Conservation (phyloP, 2,888 invertebrate species). For the Villa cingulata region DNA sequence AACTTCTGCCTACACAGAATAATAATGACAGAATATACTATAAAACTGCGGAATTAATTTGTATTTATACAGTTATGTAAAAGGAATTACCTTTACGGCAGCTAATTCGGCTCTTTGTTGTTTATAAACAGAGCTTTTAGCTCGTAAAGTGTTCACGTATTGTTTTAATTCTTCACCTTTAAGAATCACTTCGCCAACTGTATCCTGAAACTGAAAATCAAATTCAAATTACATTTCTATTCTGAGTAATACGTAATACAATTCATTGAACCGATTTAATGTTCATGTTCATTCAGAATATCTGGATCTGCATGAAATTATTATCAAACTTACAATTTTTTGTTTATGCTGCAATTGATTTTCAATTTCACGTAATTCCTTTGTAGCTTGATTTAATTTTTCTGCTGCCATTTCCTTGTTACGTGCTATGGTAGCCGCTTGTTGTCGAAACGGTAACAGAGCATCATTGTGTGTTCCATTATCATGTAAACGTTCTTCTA, state of each 20-base stretch:
- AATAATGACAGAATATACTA: not conserved
- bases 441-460: conserved; percentile 70
- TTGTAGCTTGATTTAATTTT: conserved; percentile 51
- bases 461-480: conserved; percentile 57
- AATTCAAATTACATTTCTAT: not conserved
- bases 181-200: conserved; percentile 52
- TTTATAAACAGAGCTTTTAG: conserved; percentile 70
- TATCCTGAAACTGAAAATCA: conserved; percentile 34
- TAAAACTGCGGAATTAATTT: no score
- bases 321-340: conserved; percentile 32
- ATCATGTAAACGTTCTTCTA: conserved; percentile 54
- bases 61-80: not conserved
- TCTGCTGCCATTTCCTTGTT: conserved; percentile 66
- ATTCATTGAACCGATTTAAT: no score
- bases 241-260: no score
- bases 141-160: conserved; percentile 67
- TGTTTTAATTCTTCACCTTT: conserved; percentile 74
- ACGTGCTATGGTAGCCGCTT: conserved; percentile 63
- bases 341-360: conserved; percentile 46
- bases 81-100: conserved; percentile 42
- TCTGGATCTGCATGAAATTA: no score
- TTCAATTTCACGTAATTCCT: conserved; percentile 45
- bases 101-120: conserved; percentile 63
- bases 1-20: conserved; percentile 45
- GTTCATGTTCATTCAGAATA: no score